Evolutionary conservation across 2,888 invertebrate species (phyloP), one percentile per base, ranked within the genome.

Genomic region (Thyatira batis): DNA sequence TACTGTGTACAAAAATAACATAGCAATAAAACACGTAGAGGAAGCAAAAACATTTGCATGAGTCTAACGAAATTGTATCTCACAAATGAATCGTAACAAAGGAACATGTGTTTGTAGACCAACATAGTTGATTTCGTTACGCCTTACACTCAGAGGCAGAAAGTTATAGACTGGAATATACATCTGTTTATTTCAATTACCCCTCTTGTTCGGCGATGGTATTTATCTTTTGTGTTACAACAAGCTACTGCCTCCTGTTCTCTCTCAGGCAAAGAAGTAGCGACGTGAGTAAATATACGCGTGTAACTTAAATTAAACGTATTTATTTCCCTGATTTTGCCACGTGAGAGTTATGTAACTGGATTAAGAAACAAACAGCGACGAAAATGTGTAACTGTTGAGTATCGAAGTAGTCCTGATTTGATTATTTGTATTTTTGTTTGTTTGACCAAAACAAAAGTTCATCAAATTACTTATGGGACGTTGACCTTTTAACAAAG

Each of bases 151-250:
- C 67, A 67, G 70, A 78, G 71, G 73, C 80, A 72, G 74, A 79
- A 87, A 86, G 84, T 85, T 86, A 82, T 84, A 78, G 75, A 81
- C 79, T 74, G 76, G 75, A 84, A 84, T 78, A 85, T 79, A 84
- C 82, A 84, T 85, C 76, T 85, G 85, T 87, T 87, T 87, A 88
- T 88, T 84, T 86, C 83, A 85, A 89, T 89, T 87, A 87, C 84
- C 72, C 71, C 76, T 81, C 84, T 85, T 88, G 87, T 89, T 85
- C 77, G 74, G 71, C 67, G 74, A 71, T 71, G 75, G 80, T 87
- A 84, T 91, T 91, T 91, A 85, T 86, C 85, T 89, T 90, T 85
- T 82, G 82, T 84, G 80, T 89, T 82, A 85, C 80, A 78, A 79
- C 73, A 74, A 76, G 76, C 80, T 71, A 74, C 71, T 71, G 72